Percentiles rank a stretch among this genome's conserved stretches.
phyloP scores from a whole-genome alignment of 2,888 invertebrate genomes.

The Atherix ibis region DNA sequence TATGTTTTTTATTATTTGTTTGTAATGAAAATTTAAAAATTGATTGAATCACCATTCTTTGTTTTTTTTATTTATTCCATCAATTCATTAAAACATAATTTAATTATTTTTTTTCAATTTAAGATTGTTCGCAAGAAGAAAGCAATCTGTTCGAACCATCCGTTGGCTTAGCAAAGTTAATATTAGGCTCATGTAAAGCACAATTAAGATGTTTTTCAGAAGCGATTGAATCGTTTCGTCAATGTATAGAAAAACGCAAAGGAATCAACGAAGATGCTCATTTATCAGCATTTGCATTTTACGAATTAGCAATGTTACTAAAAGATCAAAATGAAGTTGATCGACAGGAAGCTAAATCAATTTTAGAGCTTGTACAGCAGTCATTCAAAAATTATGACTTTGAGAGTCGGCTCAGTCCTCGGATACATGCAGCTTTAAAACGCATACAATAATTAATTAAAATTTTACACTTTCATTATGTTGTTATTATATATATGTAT shows the following conservation, averaged over 20 bases:
- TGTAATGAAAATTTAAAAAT: too few relatives aligned
- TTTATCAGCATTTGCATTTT: conserved; percentile 46
- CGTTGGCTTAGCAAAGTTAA: conserved; percentile 36
- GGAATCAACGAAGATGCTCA: conserved; percentile 34
- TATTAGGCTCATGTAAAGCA: conserved; percentile 36
- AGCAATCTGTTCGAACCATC: conserved; percentile 35
- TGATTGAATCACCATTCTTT: too few relatives aligned
- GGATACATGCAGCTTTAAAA: conserved; percentile 41
- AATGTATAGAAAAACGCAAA: conserved; percentile 25
- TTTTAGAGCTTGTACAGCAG: conserved; percentile 34
- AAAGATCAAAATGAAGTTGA: conserved; percentile 33
- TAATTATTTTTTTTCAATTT: background rate
- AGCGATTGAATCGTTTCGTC: conserved; percentile 25
- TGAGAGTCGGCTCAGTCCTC: conserved; percentile 44
- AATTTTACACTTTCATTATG: too few relatives aligned
- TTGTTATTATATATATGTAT: too few relatives aligned
- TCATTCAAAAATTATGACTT: conserved; percentile 49
- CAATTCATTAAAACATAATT: conserved; percentile 23
- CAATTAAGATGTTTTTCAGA: conserved; percentile 29
- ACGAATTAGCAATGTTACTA: conserved; percentile 40
- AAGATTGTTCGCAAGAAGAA: conserved; percentile 9
- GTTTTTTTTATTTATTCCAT: too few relatives aligned
- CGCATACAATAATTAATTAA: conserved; percentile 11
- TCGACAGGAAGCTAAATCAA: conserved; percentile 36
- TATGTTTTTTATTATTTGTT: conserved; percentile 22